Conservation (phyloP, 1,140 invertebrate species). For the Parapsyche elsis region DNA sequence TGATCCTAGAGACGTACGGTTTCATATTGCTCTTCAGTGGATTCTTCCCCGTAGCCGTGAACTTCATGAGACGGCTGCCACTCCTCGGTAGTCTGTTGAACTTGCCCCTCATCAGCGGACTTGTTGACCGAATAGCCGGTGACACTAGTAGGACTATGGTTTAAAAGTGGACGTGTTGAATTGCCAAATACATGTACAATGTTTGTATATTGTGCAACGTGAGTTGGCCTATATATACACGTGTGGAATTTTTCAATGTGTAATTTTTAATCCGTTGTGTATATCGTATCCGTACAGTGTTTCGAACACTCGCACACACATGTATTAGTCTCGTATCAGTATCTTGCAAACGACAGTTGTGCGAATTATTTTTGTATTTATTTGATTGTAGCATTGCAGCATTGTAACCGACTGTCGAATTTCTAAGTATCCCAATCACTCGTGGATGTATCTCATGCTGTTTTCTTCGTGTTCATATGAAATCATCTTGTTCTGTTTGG, state of each 20-base stretch:
- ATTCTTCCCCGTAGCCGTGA: constrained; percentile 89
- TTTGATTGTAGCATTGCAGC: no score
- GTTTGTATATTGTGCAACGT: not conserved
- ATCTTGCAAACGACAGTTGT: no score
- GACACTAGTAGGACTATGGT: constrained; percentile 73
- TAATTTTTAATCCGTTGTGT: not conserved
- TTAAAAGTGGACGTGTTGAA: not conserved
- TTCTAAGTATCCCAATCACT: no score
- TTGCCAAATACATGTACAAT: not conserved
- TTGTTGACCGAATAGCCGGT: constrained; percentile 71
- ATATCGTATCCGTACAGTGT: no score
- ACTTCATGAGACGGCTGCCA: constrained; percentile 85
- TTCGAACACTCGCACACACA: no score
- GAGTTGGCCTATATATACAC: not conserved
- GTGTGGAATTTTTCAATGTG: not conserved
- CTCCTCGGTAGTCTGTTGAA: constrained; percentile 79
- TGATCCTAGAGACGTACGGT: constrained; percentile 94
- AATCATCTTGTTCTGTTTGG: no score
- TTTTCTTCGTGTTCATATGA: no score
- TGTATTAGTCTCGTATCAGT: no score
- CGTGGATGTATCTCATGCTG: no score
- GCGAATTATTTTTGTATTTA: no score
- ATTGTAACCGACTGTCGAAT: no score
- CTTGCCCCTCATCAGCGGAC: constrained; percentile 76
- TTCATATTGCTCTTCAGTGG: constrained; percentile 87